phyloP scores from a whole-genome alignment of 2,797 vertebrate species.

The Brotula barbata region DNA sequence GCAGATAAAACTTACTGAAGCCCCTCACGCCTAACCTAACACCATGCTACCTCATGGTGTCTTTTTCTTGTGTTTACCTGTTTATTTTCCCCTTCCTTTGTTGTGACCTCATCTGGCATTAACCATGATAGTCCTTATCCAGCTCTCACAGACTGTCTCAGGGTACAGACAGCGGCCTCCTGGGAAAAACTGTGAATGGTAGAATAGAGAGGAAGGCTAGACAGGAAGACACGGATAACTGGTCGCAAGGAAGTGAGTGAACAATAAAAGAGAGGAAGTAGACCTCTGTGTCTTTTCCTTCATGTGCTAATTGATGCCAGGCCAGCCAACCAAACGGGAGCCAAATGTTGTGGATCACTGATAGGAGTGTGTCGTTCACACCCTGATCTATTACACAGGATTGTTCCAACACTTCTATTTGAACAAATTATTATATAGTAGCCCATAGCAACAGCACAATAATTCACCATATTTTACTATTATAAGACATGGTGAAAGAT shows the following conservation, averaged over 20 bases:
- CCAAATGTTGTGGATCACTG: not conserved
- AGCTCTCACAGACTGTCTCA: not conserved
- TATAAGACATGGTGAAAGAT: not conserved
- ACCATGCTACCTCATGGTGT: too few species aligned
- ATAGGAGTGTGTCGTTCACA: not conserved
- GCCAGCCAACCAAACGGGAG: not conserved
- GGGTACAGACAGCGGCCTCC: not conserved
- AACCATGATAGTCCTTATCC: conserved; percentile 2
- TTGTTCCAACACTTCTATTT: not conserved
- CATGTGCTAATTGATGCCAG: not conserved
- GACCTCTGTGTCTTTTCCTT: not conserved
- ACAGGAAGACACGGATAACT: conserved; percentile 9
- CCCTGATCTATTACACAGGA: not conserved
- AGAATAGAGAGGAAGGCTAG: not conserved
- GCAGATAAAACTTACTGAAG: not conserved
- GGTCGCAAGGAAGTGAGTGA: conserved; percentile 4
- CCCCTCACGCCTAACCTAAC: too few species aligned
- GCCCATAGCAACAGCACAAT: not conserved
- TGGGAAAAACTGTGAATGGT: conserved; percentile 5
- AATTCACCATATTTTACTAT: too few species aligned
- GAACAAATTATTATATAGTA: not conserved
- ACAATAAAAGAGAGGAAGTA: conserved; percentile 16
- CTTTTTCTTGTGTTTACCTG: not conserved
- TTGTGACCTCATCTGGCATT: not conserved
- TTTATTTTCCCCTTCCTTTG: too few species aligned